Conservation (phyloP, 2,113 vertebrate genomes). For the Halichoeres trimaculatus region DNA sequence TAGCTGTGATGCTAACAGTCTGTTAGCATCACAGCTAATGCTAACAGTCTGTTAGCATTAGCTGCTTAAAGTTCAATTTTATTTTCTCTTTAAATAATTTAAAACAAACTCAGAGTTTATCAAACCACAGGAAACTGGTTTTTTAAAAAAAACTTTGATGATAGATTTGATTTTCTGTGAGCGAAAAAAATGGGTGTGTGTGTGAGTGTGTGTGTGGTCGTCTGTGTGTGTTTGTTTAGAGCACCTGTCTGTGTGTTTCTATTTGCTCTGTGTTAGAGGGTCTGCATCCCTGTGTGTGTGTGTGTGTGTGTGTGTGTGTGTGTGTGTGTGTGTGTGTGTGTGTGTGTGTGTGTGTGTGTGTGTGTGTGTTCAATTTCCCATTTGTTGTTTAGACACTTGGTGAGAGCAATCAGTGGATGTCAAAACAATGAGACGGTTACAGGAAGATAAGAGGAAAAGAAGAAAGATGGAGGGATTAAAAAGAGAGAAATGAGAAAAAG, state of each 20-base stretch:
- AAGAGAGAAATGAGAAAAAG: neutral
- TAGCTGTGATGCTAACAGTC: neutral
- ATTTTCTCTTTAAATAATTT: too few species aligned
- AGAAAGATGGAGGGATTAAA: neutral
- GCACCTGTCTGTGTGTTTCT: slow-evolving; percentile 15
- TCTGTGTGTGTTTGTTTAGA: slow-evolving; percentile 11
- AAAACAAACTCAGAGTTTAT: too few species aligned
- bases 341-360: too few species aligned
- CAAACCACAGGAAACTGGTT: too few species aligned
- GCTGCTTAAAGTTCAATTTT: neutral
- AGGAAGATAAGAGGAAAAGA: too few species aligned
- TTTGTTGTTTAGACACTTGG: slow-evolving; percentile 36
- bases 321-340: slow-evolving; percentile 1
- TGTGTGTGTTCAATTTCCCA: slow-evolving; percentile 13
- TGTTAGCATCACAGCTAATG: neutral
- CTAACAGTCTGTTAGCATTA: neutral
- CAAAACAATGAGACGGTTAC: neutral
- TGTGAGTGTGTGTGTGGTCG: neutral
- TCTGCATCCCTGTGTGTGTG: slow-evolving; percentile 7
- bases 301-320: slow-evolving; percentile 11
- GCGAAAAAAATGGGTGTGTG: neutral
- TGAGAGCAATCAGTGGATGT: neutral
- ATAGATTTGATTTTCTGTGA: too few species aligned
- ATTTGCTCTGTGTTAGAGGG: neutral
- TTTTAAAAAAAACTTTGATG: too few species aligned